Base-by-base conservation (phyloP, 1,140 invertebrate genomes). In the Heliconius congener region DNA sequence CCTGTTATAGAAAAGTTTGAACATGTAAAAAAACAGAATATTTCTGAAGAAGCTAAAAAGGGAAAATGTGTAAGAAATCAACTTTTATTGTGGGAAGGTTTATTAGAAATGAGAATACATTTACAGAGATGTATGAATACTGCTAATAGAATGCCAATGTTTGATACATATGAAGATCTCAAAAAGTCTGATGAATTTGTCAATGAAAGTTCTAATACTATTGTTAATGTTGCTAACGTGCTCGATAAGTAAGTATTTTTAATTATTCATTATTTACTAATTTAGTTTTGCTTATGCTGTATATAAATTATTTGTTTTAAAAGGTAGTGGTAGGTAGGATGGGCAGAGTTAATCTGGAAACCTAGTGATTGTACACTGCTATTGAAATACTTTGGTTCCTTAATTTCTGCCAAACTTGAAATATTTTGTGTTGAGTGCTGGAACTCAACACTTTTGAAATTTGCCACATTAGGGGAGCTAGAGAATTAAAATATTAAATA, bases 91-190 rank as follows among this genome's bases (percentile, higher is more conserved):
- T 99, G 97, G 97, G 98, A 99, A 91, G 96, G 95, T 79, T 89
- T 99, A 2, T 87, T 99, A 23, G 98, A 99, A 92, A 95, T 96
- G 85, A 95, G 98, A 83, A 99, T 99, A 82, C 97, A 97, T 86
- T 90, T 98, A 6, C 98, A 99, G 89, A 98, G 98, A 91, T 96
- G 96, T 85, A 88, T 98, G 46, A 89, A 95, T 71, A 95, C 95
- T 37, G 96, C 96, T 4, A 99, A 99, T 93, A 96, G 96, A 86
- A 95, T 99, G 90, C 98, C 98, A 13, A 95, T 97, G 81, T 90
- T 93, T 66, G 94, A 96, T 66, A 88, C 84, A 6, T 96, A 95
- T 85, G 85, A 94, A 46, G 82, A 95, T 50, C 94, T 97, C 23
- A 94, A 86, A 83, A 88, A 78, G 72, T 87, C 85, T 87, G 88